A percentile compares a stretch with the other conserved stretches of the same genome.
These are phyloP conservation scores for Cebidichthys violaceus DNA, from an alignment of 2,113 vertebrate genomes.

Conservation along the genomic window DNA sequence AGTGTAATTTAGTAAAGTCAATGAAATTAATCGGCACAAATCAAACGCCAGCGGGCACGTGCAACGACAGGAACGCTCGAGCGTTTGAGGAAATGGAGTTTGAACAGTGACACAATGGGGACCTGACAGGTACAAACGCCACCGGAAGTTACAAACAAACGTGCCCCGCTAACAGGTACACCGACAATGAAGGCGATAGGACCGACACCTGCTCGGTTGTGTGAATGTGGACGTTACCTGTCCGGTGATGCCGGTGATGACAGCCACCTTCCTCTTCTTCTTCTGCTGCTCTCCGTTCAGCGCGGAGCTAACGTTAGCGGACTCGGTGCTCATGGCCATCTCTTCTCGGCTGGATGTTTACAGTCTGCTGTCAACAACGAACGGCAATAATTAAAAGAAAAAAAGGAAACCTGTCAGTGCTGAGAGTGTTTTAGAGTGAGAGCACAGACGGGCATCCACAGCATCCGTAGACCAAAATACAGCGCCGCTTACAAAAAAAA, in stretches of 20 bases:
- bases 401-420: not conserved
- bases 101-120: too few species aligned
- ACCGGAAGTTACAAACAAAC: not conserved
- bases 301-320: not conserved
- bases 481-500: not conserved
- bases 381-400: not conserved
- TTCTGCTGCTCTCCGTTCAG: conserved; percentile 31
- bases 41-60: not conserved
- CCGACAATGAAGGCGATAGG: too few species aligned
- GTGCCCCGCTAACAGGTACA: too few species aligned
- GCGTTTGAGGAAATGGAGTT: too few species aligned
- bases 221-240: conserved; percentile 70
- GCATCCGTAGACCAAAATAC: conserved; percentile 53
- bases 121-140: not conserved
- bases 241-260: conserved; percentile 84
- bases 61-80: too few species aligned
- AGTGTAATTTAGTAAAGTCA: too few species aligned
- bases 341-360: not conserved
- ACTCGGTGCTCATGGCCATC: conserved; percentile 73
- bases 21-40: too few species aligned
- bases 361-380: not conserved
- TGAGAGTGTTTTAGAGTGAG: not conserved
- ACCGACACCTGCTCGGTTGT: not conserved
- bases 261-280: conserved; percentile 72
- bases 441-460: not conserved